Evolutionary conservation across 2,113 vertebrate genomes (phyloP).

Genomic region (Mustela nigripes): DNA sequence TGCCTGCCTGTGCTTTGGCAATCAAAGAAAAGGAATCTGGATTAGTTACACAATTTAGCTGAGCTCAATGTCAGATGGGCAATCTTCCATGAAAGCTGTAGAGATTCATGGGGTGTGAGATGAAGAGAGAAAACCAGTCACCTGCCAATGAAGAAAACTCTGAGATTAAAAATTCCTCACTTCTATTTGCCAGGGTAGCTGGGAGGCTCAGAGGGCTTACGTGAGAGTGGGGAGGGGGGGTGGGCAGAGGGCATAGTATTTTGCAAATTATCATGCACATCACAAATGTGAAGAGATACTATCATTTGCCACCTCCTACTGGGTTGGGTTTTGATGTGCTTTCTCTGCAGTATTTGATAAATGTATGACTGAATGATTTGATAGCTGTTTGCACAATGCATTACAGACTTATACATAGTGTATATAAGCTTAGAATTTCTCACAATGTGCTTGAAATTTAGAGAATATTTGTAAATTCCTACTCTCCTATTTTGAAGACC

Average conservation of each 20-base stretch:
- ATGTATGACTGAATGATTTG: neutral
- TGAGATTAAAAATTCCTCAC: neutral
- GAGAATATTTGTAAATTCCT: neutral
- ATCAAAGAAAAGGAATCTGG: neutral
- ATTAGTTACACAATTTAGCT: neutral
- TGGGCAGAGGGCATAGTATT: neutral
- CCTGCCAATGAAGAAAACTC: too few relatives aligned
- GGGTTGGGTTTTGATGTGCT: neutral
- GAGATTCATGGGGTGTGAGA: neutral
- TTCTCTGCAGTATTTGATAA: neutral
- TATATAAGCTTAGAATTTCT: neutral
- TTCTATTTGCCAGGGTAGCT: neutral
- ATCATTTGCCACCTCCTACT: neutral
- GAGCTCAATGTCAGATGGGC: neutral
- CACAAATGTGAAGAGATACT: neutral
- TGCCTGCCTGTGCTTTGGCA: neutral
- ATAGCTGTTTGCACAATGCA: neutral
- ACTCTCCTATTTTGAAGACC: too few relatives aligned
- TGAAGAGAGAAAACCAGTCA: neutral
- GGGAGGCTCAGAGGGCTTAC: neutral
- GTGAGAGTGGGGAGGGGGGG: too few relatives aligned
- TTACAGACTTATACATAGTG: neutral
- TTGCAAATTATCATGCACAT: neutral
- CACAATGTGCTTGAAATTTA: neutral
- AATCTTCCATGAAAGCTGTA: neutral